Conservation (phyloP, 2,888 invertebrate species). For the Phyllotreta striolata region DNA sequence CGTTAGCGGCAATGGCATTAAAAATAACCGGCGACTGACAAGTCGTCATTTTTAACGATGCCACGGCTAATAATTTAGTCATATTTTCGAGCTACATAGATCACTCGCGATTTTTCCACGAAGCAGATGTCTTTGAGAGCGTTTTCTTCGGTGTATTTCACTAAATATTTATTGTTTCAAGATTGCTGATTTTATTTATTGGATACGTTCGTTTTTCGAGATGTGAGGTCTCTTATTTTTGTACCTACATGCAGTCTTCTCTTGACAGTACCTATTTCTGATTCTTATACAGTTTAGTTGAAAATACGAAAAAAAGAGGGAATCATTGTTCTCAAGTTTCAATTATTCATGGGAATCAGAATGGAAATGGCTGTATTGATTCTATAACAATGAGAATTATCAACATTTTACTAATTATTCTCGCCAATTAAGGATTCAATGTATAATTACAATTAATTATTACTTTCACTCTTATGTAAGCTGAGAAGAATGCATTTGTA, state of each 20-base stretch:
- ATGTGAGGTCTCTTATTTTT: conserved; percentile 15
- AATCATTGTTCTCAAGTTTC: not conserved
- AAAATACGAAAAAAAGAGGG: not conserved
- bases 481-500: conserved; percentile 22
- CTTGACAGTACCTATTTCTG: no score
- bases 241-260: no score
- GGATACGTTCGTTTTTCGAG: conserved; percentile 2
- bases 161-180: conserved; percentile 19
- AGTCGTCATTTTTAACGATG: conserved; percentile 30
- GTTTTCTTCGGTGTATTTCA: not conserved
- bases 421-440: conserved; percentile 19
- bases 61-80: conserved; percentile 26
- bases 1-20: conserved; percentile 29
- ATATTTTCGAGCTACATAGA: conserved; percentile 20
- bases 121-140: conserved; percentile 7
- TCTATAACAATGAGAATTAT: no score
- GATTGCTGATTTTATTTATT: conserved; percentile 7
- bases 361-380: no score
- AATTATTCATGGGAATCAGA: no score
- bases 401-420: conserved; percentile 16
- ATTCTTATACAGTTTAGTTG: not conserved
- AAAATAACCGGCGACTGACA: conserved; percentile 30
- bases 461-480: conserved; percentile 25
- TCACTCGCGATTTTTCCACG: conserved; percentile 17
- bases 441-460: conserved; percentile 24